Base-by-base conservation (phyloP, 2,888 invertebrate genomes). In the Hedychridium roseum region DNA sequence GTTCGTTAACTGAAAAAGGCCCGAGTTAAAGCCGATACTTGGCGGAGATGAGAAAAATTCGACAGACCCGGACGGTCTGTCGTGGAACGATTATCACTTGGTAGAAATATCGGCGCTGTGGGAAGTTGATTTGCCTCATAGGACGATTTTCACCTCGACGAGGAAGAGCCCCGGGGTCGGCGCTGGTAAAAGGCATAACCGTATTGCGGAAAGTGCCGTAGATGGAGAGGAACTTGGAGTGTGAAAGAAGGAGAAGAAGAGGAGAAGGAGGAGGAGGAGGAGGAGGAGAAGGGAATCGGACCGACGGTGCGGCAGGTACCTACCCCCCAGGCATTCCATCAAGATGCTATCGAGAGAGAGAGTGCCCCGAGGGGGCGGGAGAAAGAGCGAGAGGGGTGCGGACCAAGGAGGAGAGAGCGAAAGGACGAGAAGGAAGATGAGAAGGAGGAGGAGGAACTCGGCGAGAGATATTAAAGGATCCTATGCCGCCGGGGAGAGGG, bases 261-360 rank as follows among this genome's bases (percentile, higher is more conserved):
- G 16, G 1, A 30, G 17, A 20, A 28, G 12, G 5, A 7, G 6
- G 36, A 26, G 28, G 14, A n/a, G 5, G 23, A 36, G 16, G 28
- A 43, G 34, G 15, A 16, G n/a, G 26, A 26, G 21, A 28, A 42
- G 31, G 12, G 56, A 56, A 52, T 48, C 41, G 53, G 60, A 59
- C 68, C 73, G 73, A 74, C 74, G 71, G 72, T 71, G 68, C 74
- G 66, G 71, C 72, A 72, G 73, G 71, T 70, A 73, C 73, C 71
- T 65, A 70, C 64, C 71, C 73, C 59, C 62, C 69, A 66, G 72
- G 69, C 74, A 75, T 74, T 75, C 74, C 76, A 73, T 74, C 74
- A 74, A 75, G 76, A 75, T 74, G 68, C 65, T 76, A 73, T 73
- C 70, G 71, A 65, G 68, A 50, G 49, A n/a, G n/a, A n/a, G n/a